phyloP scores from a whole-genome alignment of 2,113 vertebrate species.

The Donacobius atricapilla region DNA sequence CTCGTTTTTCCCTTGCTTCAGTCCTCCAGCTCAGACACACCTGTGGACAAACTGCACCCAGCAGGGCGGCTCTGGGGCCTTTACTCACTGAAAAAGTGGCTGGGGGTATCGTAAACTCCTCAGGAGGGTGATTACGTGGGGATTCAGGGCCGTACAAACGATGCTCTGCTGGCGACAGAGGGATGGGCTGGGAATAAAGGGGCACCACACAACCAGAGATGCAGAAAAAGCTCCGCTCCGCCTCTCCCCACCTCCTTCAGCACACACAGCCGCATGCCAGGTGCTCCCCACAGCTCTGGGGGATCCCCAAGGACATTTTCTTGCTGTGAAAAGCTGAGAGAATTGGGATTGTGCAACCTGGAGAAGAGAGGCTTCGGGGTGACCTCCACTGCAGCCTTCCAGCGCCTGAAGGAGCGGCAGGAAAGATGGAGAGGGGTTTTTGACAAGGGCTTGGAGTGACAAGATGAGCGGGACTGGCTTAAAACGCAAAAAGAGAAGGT shows the following conservation, averaged over 20 bases:
- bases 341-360: neutral
- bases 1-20: neutral
- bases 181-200: fast-evolving
- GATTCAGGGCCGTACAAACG: fast-evolving
- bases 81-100: neutral
- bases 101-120: fast-evolving
- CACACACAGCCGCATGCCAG: neutral
- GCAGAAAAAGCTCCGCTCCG: neutral
- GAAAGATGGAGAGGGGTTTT: neutral
- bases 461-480: neutral
- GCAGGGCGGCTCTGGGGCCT: neutral
- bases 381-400: neutral
- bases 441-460: neutral
- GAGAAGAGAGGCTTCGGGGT: neutral
- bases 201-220: fast-evolving
- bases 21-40: neutral
- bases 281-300: neutral
- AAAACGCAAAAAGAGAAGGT: fast-evolving
- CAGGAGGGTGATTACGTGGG: fast-evolving
- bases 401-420: neutral
- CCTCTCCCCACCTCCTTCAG: neutral
- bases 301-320: neutral
- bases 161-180: neutral
- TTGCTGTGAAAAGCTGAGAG: neutral
- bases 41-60: fast-evolving